Evolutionary conservation across 2,888 invertebrate species (phyloP).

Genomic region (Nephrotoma guestfalica): DNA sequence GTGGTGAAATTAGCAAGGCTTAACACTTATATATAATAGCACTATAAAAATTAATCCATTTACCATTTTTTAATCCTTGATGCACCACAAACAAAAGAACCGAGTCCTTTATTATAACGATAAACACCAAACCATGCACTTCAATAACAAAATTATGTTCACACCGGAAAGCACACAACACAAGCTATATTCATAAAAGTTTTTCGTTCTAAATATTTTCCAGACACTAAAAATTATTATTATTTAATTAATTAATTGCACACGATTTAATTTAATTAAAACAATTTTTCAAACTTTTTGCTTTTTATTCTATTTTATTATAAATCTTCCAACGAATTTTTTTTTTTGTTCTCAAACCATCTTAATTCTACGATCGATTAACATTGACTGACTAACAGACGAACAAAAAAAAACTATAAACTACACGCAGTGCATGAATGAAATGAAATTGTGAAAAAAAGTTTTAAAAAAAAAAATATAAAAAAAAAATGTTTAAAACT

Average conservation of each 20-base stretch:
- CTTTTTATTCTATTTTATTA: not conserved
- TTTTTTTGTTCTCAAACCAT: not conserved
- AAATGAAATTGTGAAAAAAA: not conserved
- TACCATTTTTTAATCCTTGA: not conserved
- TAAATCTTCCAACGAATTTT: not conserved
- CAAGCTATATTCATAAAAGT: not conserved
- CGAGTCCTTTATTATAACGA: not conserved
- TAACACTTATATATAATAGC: not conserved
- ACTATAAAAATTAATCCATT: not conserved
- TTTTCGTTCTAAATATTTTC: not conserved
- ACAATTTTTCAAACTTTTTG: not conserved
- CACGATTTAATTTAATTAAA: not conserved
- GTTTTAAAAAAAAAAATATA: not conserved
- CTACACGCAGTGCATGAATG: not conserved
- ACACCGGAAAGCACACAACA: not conserved
- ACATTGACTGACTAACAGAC: not conserved
- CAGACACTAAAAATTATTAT: too few relatives aligned
- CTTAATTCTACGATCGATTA: conserved; percentile 3
- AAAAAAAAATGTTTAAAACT: not conserved
- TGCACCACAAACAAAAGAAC: not conserved
- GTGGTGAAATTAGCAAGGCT: not conserved
- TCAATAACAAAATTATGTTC: not conserved
- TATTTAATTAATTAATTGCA: not conserved
- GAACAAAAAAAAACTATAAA: not conserved
- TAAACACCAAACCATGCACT: not conserved